phyloP scores from a whole-genome alignment of 2,888 invertebrate species.

The Oscheius onirici region DNA sequence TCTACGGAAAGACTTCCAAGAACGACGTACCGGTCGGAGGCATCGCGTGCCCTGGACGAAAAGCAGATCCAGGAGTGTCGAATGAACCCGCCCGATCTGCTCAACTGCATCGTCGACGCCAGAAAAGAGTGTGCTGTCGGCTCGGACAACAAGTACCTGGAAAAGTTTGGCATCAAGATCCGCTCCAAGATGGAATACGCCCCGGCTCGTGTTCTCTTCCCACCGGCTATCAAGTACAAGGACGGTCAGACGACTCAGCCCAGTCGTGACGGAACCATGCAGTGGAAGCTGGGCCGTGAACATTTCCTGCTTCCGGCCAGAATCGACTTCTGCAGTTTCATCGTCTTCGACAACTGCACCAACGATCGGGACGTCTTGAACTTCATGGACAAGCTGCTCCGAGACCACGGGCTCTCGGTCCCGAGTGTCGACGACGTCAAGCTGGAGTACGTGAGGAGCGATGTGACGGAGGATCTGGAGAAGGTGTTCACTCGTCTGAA shows the following conservation, averaged over 20 bases:
- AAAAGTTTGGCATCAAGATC: neutral
- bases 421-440: neutral
- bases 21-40: slow-evolving; percentile 26
- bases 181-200: neutral
- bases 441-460: neutral
- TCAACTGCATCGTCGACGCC: slow-evolving; percentile 31
- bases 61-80: slow-evolving; percentile 38
- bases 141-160: slow-evolving; percentile 20
- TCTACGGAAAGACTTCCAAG: slow-evolving; percentile 11
- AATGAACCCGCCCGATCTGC: slow-evolving; percentile 33
- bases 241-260: slow-evolving; percentile 6
- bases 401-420: neutral
- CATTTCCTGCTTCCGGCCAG: no score
- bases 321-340: no score
- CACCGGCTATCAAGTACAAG: slow-evolving; percentile 24
- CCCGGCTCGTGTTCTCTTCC: neutral
- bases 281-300: slow-evolving; percentile 11
- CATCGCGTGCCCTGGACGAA: slow-evolving; percentile 15
- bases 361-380: neutral
- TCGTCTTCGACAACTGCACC: slow-evolving; percentile 27
- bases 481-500: neutral
- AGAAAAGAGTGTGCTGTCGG: slow-evolving; percentile 9
- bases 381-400: neutral
- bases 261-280: slow-evolving; percentile 10
- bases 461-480: neutral